Percentiles rank a stretch among this genome's conserved stretches.
phyloP scores from a whole-genome alignment of 2,797 vertebrate species.

The Anguilla megastoma region DNA sequence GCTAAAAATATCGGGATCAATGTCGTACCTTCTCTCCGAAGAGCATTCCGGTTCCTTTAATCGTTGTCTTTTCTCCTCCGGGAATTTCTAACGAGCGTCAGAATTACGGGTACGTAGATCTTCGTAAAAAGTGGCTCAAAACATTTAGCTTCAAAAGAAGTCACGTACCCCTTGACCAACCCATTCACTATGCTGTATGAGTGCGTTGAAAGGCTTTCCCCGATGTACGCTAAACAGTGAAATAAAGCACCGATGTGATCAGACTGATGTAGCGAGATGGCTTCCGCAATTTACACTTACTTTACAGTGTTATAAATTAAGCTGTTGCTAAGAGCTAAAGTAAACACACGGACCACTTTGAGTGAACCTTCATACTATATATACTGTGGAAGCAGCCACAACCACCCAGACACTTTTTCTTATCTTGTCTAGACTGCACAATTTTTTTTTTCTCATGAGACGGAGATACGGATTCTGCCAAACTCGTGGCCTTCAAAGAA shows the following conservation, averaged over 20 bases:
- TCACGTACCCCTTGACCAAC: neutral
- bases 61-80: neutral
- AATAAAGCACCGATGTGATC: neutral
- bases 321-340: neutral
- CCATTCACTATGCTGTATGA: neutral
- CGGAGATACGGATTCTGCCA: neutral
- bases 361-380: neutral
- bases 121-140: neutral
- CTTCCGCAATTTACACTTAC: conserved; percentile 19
- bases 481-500: neutral
- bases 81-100: neutral
- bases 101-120: no score
- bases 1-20: conserved; percentile 10
- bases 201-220: neutral
- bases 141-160: neutral
- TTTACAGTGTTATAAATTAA: conserved; percentile 26
- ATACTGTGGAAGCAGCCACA: neutral
- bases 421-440: neutral
- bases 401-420: neutral
- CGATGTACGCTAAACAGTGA: conserved; percentile 8
- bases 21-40: neutral
- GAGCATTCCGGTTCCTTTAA: neutral
- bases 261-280: neutral
- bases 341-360: neutral
- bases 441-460: neutral